Evolutionary conservation across 2,888 invertebrate species (phyloP), one percentile per base, ranked within the genome.

Genomic region (Aproaerema taeniolella): DNA sequence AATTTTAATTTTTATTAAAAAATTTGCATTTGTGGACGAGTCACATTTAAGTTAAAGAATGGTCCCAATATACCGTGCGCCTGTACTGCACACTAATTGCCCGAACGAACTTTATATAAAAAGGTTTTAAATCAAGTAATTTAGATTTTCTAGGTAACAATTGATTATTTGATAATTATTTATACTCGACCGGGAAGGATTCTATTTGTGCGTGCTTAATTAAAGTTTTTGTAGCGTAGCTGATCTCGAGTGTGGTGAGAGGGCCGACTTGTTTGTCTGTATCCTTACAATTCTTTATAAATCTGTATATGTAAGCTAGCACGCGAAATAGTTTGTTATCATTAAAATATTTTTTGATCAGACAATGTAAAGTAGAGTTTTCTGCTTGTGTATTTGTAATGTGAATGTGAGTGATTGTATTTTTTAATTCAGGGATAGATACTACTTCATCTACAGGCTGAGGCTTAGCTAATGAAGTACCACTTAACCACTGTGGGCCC

Each of bases 151-250:
- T 28, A 2, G 29, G 36, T 7, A 36, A 3, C 4, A 10, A 2
- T 10, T 12, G n/a, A 9, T 29, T 28, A 16, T 28, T 36, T 11
- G 2, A 7, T 16, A 36, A 11, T 1, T 12, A 2, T 1, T 36
- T 2, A 9, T 36, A 36, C 8, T 36, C 36, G 5, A 20, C 7
- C 7, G 20, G 20, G 39, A 53, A 59, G 1, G 51, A 51, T 15
- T 53, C 33, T 1, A 2, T 20, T 41, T 59, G 55, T 10, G 39
- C 28, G 1, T 35, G 25, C 25, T n/a, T 39, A 13, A 48, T 41
- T 14, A 55, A 38, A 9, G 4, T 5, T 5, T 34, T n/a, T 6
- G n/a, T 25, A 14, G 25, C 13, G 5, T 24, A 1, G 4, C 14
- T 14, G 2, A 25, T 6, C n/a, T 34, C 34, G 1, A n/a, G 2